Base-by-base conservation (phyloP, 2,113 vertebrate genomes). In the Zingel zingel region DNA sequence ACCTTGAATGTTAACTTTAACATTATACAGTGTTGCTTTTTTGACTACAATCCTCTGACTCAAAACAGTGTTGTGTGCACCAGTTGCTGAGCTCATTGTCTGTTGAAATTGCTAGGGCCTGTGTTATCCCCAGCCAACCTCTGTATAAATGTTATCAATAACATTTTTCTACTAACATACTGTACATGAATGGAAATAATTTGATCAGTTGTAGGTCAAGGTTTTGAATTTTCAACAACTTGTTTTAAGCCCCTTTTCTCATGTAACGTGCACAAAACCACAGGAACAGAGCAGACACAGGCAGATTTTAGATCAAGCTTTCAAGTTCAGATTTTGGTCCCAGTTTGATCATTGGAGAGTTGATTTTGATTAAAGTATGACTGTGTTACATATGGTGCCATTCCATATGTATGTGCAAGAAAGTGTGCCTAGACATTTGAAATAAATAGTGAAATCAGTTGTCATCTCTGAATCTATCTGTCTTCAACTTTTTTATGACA, bases 391-490 rank as follows among this genome's bases (percentile, higher is more conserved):
- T 53, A 27, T 62, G 6, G 33, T 80, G 57, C 4, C 62, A 54
- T 66, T 74, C 56, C 63, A 39, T 69, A 68, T 70, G n/a, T 76
- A 50, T 68, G 15, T 64, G 33, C 27, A 69, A 73, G 30, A 63
- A 73, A 39, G 50, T 58, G 57, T 78, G n/a, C 47, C 36, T 39
- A 54, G 7, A 61, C 11, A 74, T 54, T 75, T 86, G 36, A 45
- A 84, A 87, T 89, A 79, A 87, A 74, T 16, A 16, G n/a, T 33
- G 1, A 71, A 57, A n/a, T 45, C 4, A 18, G 21, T 36, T 45
- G 61, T 58, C 36, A 51, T 66, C 12, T 50, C n/a, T 76, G 9
- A 75, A 5, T 54, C 0, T 61, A 8, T 50, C 0, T 18, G 2
- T 56, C 47, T 48, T 48, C 2, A 6, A 64, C 1, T 43, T n/a